Conservation (phyloP, 2,797 vertebrate genomes). For the Manis javanica region DNA sequence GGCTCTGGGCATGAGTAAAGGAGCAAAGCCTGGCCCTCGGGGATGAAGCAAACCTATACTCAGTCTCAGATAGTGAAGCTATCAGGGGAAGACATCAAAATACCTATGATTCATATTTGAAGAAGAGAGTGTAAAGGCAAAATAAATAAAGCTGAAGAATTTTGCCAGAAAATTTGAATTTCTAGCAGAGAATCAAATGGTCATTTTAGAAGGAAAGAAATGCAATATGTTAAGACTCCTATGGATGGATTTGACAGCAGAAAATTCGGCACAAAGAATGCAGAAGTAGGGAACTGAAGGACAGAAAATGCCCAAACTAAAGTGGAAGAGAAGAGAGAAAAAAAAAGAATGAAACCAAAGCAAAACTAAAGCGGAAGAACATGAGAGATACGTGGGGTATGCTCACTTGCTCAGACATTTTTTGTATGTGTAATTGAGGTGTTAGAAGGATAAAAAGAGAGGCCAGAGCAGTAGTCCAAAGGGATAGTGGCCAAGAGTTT, state of each 20-base stretch:
- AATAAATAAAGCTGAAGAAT: neutral
- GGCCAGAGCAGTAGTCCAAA: neutral
- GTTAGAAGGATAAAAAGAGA: neutral
- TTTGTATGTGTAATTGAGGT: neutral
- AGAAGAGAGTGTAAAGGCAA: neutral
- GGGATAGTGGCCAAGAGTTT: neutral
- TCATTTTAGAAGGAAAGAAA: neutral
- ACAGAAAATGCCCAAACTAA: neutral
- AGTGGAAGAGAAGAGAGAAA: neutral
- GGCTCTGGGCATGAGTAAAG: fast-evolving
- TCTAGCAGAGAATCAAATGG: neutral
- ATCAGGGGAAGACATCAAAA: neutral
- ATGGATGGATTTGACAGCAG: neutral
- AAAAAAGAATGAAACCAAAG: neutral
- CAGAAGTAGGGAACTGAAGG: neutral
- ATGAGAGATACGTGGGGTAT: neutral
- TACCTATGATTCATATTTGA: neutral
- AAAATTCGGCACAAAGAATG: neutral
- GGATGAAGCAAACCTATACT: neutral
- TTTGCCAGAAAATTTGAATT: neutral
- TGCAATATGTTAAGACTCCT: neutral
- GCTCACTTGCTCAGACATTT: neutral
- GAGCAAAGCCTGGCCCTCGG: neutral
- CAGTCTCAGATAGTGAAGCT: neutral
- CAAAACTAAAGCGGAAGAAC: neutral